These are phyloP conservation scores for Hirundichthys speculiger DNA, from an alignment of 2,113 vertebrate genomes.

Conservation along the genomic window DNA sequence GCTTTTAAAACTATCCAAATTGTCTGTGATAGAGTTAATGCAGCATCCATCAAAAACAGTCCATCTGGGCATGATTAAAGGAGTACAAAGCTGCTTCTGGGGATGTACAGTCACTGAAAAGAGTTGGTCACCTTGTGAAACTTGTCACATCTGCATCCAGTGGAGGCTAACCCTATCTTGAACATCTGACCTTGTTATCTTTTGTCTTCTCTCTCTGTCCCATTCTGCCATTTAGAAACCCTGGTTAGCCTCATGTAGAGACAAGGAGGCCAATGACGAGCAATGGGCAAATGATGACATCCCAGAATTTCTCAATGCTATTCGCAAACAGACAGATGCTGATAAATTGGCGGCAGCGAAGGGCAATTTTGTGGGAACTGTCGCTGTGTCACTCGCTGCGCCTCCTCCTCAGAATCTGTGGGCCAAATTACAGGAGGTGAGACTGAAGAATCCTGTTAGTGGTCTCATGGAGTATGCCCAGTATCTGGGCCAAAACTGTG, in stretches of 20 bases:
- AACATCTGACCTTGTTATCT: conserved; percentile 7
- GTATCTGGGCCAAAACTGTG: conserved; percentile 88
- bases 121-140: no score
- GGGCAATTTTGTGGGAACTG: conserved; percentile 59
- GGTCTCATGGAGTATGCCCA: conserved; percentile 95
- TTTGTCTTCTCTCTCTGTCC: neutral
- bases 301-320: conserved; percentile 88
- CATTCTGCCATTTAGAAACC: neutral
- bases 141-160: no score
- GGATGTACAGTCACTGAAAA: no score
- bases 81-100: no score
- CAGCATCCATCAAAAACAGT: no score
- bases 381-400: conserved; percentile 78
- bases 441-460: conserved; percentile 93
- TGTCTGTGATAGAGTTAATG: no score
- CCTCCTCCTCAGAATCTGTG: conserved; percentile 74
- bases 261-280: conserved; percentile 64
- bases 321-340: conserved; percentile 78
- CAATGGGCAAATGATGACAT: conserved; percentile 93
- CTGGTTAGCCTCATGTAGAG: conserved; percentile 22
- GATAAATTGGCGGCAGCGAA: conserved; percentile 31
- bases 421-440: conserved; percentile 88
- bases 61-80: no score
- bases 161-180: neutral
- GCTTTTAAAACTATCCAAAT: no score